phyloP scores from a whole-genome alignment of 1,140 invertebrate genomes.

The Thereuonema tuberculata region DNA sequence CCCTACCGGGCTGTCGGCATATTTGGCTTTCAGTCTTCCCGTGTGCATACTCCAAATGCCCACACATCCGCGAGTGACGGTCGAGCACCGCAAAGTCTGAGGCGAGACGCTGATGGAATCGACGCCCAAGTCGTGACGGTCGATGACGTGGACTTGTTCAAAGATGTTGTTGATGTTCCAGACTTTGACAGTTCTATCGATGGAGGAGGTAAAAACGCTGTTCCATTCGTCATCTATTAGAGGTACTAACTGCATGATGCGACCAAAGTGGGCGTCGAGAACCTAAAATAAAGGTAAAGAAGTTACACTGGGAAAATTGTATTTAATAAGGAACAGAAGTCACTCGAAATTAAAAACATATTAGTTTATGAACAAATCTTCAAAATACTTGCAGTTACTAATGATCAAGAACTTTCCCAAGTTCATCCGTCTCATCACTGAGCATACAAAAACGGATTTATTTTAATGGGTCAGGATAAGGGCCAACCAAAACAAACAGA shows the following conservation, averaged over 20 bases:
- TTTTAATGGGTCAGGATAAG: too few species aligned
- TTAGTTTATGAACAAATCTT: too few species aligned
- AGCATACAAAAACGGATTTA: too few species aligned
- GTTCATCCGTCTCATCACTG: too few species aligned
- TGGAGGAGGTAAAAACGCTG: conserved; percentile 88
- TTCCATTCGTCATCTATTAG: conserved; percentile 81
- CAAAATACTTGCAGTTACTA: too few species aligned
- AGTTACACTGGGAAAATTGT: background rate
- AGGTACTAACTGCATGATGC: conserved; percentile 81
- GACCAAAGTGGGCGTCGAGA: conserved; percentile 89
- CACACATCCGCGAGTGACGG: conserved; percentile 80
- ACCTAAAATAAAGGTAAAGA: conserved; percentile 24
- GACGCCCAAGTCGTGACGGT: conserved; percentile 87
- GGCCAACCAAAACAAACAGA: too few species aligned
- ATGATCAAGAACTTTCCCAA: too few species aligned
- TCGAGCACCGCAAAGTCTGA: conserved; percentile 57
- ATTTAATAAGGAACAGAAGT: too few species aligned
- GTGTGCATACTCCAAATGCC: conserved; percentile 88
- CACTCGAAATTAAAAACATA: too few species aligned
- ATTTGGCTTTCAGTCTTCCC: conserved; percentile 63
- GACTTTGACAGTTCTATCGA: conserved; percentile 94
- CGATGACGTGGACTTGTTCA: conserved; percentile 91
- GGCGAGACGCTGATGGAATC: conserved; percentile 74
- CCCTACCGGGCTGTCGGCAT: conserved; percentile 81
- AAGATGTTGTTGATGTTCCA: conserved; percentile 99